Evolutionary conservation across 2,113 vertebrate species (phyloP).

Genomic region (Seriola rivoliana): DNA sequence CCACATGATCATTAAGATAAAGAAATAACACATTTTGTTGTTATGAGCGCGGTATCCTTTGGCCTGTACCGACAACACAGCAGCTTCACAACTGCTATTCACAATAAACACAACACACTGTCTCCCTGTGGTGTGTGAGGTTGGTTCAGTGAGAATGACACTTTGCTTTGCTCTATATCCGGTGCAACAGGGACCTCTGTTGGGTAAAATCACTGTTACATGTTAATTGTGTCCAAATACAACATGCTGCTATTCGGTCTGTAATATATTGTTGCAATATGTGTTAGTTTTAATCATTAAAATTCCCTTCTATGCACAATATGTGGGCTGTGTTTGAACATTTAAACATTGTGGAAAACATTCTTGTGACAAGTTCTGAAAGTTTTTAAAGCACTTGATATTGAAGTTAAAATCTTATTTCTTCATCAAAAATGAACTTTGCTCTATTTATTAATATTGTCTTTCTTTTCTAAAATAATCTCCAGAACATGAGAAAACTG

Average conservation of each 20-base stretch:
- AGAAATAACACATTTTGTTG: background rate
- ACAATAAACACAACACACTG: conserved; percentile 19
- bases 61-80: background rate
- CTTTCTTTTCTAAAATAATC: background rate
- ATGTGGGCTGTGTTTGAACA: too few relatives aligned
- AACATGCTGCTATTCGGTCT: background rate
- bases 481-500: background rate
- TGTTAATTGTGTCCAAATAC: background rate
- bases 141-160: background rate
- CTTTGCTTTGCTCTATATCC: background rate
- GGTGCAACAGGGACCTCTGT: conserved; percentile 75
- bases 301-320: background rate
- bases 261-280: background rate
- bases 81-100: background rate
- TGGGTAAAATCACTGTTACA: conserved; percentile 55
- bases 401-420: too few relatives aligned
- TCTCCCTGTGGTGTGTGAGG: conserved; percentile 8
- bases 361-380: too few relatives aligned
- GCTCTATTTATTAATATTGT: too few relatives aligned
- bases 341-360: too few relatives aligned
- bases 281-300: background rate
- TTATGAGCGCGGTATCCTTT: background rate
- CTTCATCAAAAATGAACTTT: too few relatives aligned
- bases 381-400: too few relatives aligned
- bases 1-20: background rate